Evolutionary conservation across 2,888 invertebrate genomes (phyloP).

Genomic region (Xiphydria camelus): DNA sequence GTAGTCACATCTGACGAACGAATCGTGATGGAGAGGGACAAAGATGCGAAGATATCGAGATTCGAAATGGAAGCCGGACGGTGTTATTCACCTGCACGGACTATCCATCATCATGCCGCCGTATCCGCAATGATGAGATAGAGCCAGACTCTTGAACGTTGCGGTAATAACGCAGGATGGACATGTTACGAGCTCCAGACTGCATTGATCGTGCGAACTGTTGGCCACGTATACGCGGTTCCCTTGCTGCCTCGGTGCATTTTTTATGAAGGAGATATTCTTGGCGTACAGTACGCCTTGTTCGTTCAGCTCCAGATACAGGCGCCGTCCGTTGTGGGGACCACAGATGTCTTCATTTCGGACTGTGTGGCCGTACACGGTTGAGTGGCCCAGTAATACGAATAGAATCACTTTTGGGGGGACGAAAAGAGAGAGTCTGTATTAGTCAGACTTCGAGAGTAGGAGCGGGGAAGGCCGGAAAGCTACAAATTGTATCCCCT

Average conservation of each 20-base stretch:
- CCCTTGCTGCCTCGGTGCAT: constrained; percentile 33
- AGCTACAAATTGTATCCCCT: too few relatives aligned
- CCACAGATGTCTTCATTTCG: constrained; percentile 56
- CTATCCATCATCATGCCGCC: constrained; percentile 50
- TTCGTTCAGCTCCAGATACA: constrained; percentile 55
- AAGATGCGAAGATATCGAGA: too few relatives aligned
- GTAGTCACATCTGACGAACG: constrained; percentile 64
- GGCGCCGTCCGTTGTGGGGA: constrained; percentile 51
- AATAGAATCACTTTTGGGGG: constrained; percentile 13
- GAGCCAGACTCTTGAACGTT: constrained; percentile 58
- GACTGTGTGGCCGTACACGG: constrained; percentile 35
- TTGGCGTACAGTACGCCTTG: constrained; percentile 51
- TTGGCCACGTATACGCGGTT: constrained; percentile 38
- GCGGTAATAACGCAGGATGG: constrained; percentile 68
- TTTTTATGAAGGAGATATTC: constrained; percentile 46
- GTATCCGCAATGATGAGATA: constrained; percentile 54
- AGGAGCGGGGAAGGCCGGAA: too few relatives aligned
- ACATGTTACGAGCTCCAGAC: constrained; percentile 70
- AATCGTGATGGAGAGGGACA: too few relatives aligned
- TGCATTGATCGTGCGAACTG: constrained; percentile 62
- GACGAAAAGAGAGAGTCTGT: too few relatives aligned
- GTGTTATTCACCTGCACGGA: constrained; percentile 58
- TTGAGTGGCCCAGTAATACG: constrained; percentile 13
- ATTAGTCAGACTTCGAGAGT: too few relatives aligned
- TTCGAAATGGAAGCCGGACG: too few relatives aligned